Evolutionary conservation across 1,140 invertebrate species (phyloP).

Genomic region (Cyphomyrmex costatus): DNA sequence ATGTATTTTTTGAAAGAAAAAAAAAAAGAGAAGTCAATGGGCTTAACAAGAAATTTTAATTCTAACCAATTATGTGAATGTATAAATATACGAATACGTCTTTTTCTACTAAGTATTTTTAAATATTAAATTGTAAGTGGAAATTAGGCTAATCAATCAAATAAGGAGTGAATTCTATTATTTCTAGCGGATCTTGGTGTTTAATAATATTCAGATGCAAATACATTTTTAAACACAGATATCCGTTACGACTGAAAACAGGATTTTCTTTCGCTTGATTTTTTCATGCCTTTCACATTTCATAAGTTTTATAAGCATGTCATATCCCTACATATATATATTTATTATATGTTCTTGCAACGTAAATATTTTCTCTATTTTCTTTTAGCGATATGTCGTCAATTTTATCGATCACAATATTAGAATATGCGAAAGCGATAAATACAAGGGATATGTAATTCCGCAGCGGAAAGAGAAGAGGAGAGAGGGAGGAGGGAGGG

Average conservation of each 20-base stretch:
- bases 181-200: too few species aligned
- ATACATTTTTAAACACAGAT: too few species aligned
- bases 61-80: not conserved
- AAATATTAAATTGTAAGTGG: too few species aligned
- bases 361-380: not conserved
- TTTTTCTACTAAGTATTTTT: too few species aligned
- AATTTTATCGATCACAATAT: slow-evolving; percentile 28
- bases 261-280: too few species aligned
- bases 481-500: not conserved
- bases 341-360: too few species aligned
- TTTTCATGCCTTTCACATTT: not conserved
- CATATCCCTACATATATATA: not conserved
- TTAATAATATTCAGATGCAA: too few species aligned
- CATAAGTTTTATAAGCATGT: not conserved
- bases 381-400: not conserved
- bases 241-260: too few species aligned
- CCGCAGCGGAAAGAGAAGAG: slow-evolving; percentile 21
- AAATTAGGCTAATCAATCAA: too few species aligned
- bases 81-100: too few species aligned
- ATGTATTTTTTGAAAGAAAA: not conserved
- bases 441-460: slow-evolving; percentile 22
- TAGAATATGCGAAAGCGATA: slow-evolving; percentile 49
- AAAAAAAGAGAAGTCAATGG: not conserved
- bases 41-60: not conserved
- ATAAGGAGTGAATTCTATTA: too few species aligned